Percentiles rank a stretch among this genome's conserved stretches.
Conservation (phyloP, 2,888 invertebrate species). For the Pardosa pseudoannulata region DNA sequence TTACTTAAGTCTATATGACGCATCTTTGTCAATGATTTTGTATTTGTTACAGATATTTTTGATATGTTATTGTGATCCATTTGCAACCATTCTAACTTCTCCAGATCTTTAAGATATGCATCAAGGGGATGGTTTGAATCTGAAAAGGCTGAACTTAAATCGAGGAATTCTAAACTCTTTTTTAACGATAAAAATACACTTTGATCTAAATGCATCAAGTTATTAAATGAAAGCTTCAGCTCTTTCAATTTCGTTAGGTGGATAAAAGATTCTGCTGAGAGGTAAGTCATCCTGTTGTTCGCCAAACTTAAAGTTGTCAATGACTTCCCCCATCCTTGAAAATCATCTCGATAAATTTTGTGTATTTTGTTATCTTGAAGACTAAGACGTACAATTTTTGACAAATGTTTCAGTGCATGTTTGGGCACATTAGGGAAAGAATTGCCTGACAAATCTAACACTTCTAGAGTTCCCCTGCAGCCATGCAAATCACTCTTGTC, state of each 20-base stretch:
- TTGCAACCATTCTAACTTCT: constrained; percentile 73
- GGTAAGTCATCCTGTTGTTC: constrained; percentile 90
- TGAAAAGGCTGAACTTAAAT: constrained; percentile 85
- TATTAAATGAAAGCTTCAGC: constrained; percentile 76
- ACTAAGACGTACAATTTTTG: constrained; percentile 71
- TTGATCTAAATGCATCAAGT: constrained; percentile 69
- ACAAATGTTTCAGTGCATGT: constrained; percentile 57
- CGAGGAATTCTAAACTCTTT: constrained; percentile 87
- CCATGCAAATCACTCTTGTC: constrained; percentile 84
- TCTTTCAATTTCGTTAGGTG: constrained; percentile 82
- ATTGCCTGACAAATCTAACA: constrained; percentile 74
- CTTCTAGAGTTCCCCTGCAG: constrained; percentile 60
- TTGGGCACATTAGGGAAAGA: constrained; percentile 71
- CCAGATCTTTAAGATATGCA: constrained; percentile 39
- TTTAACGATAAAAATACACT: constrained; percentile 69
- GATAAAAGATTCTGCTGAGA: constrained; percentile 88
- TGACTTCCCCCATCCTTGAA: constrained; percentile 87
- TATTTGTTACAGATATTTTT: constrained; percentile 83
- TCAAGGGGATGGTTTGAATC: constrained; percentile 63
- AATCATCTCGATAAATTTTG: constrained; percentile 81
- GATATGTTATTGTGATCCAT: constrained; percentile 85
- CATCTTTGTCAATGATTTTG: constrained; percentile 85
- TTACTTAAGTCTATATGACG: constrained; percentile 80
- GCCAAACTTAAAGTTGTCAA: constrained; percentile 92
- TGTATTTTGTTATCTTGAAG: constrained; percentile 74